These are phyloP conservation scores for Sebastes taczanowskii DNA, from an alignment of 2,797 vertebrate genomes.

Conservation along the genomic window DNA sequence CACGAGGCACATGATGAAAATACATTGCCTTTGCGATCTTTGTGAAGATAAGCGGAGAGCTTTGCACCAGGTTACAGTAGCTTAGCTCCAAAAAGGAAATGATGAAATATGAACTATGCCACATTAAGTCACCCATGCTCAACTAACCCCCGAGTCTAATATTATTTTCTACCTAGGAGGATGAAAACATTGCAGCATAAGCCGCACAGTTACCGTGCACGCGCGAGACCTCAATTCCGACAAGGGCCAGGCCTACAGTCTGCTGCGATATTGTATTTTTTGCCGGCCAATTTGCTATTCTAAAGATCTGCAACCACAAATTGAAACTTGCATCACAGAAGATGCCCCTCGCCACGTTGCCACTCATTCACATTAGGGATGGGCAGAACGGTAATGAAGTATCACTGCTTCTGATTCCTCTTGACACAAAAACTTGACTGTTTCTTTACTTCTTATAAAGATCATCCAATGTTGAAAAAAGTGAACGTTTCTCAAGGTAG, in stretches of 20 bases:
- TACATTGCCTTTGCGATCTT: constrained; percentile 59
- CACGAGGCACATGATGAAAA: constrained; percentile 63
- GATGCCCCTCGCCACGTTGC: not conserved
- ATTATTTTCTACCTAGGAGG: constrained; percentile 51
- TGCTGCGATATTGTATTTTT: constrained; percentile 18
- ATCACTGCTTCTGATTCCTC: constrained; percentile 5
- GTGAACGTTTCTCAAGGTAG: not conserved
- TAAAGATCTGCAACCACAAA: constrained; percentile 7
- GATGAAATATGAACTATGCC: constrained; percentile 61
- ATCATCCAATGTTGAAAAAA: constrained; percentile 19
- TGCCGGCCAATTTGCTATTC: constrained; percentile 14
- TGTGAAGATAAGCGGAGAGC: constrained; percentile 58
- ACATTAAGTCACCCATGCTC: constrained; percentile 56
- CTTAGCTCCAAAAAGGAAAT: constrained; percentile 59
- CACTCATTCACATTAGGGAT: not conserved
- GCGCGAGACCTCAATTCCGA: constrained; percentile 25
- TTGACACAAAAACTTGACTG: constrained; percentile 4
- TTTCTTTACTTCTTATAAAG: constrained; percentile 5
- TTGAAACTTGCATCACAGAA: not conserved
- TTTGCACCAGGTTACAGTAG: constrained; percentile 49
- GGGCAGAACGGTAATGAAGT: constrained; percentile 7
- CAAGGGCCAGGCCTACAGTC: constrained; percentile 5
- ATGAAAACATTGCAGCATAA: constrained; percentile 51
- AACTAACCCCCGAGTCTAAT: constrained; percentile 34
- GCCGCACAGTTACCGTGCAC: constrained; percentile 42